Evolutionary conservation across 2,113 vertebrate species (phyloP).

Genomic region (Ictalurus furcatus): DNA sequence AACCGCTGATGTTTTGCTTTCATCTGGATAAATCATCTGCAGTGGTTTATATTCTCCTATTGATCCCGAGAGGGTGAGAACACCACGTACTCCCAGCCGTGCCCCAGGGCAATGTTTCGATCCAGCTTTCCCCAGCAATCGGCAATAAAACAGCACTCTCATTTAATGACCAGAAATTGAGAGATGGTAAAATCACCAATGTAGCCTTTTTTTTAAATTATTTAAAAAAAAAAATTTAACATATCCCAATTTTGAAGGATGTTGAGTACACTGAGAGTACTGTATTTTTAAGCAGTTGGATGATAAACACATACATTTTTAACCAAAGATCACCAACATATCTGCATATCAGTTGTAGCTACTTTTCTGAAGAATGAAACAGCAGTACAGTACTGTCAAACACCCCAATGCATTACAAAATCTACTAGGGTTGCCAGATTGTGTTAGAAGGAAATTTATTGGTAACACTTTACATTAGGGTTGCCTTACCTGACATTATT

Average conservation of each 20-base stretch:
- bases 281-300: not conserved
- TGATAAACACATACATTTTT: not conserved
- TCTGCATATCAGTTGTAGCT: not conserved
- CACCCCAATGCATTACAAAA: not conserved
- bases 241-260: not conserved
- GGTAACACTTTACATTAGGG: not conserved
- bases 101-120: constrained; percentile 43
- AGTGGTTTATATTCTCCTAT: constrained; percentile 43
- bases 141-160: constrained; percentile 36
- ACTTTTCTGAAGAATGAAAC: not conserved
- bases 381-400: not conserved
- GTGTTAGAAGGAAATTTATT: not conserved
- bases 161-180: constrained; percentile 3
- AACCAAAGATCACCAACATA: not conserved
- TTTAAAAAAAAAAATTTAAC: not conserved
- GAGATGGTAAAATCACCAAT: not conserved
- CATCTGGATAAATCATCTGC: constrained; percentile 46
- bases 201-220: not conserved
- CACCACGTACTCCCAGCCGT: constrained; percentile 30
- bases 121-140: constrained; percentile 28
- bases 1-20: constrained; percentile 7
- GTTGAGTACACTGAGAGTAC: not conserved
- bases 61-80: constrained; percentile 40
- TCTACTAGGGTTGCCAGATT: not conserved
- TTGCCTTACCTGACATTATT: not conserved